Conservation (phyloP, 2,797 vertebrate species). For the Ceryle rudis region DNA sequence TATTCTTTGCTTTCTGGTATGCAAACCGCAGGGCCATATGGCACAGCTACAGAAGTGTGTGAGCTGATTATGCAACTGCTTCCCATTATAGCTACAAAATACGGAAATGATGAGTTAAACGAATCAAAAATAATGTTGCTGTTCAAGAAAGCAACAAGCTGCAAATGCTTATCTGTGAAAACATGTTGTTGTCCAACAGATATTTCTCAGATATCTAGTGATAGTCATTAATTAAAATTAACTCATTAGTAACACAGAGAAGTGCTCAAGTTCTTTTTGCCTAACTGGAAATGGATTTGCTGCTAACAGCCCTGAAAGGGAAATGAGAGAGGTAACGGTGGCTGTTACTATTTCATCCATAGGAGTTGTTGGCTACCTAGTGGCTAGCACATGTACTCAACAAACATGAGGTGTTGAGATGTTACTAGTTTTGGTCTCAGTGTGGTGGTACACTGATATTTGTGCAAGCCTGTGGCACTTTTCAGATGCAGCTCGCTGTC, state of each 20-base stretch:
- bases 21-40: background rate
- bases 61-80: background rate
- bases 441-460: background rate
- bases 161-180: background rate
- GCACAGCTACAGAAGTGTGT: background rate
- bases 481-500: background rate
- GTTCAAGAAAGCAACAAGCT: background rate
- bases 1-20: background rate
- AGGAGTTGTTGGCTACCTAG: background rate
- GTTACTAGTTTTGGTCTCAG: background rate
- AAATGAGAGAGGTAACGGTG: background rate
- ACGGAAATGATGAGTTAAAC: background rate
- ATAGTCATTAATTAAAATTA: background rate
- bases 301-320: background rate
- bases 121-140: background rate
- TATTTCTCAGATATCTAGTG: background rate
- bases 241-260: background rate
- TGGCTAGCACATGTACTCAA: background rate
- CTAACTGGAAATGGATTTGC: background rate
- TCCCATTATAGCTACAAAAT: slow-evolving; percentile 2
- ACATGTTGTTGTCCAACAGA: background rate
- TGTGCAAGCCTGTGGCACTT: background rate
- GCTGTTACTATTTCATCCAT: background rate
- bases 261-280: background rate
- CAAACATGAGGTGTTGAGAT: background rate